Percentiles rank a stretch among this genome's conserved stretches.
phyloP scores from a whole-genome alignment of 2,113 vertebrate genomes.

The Oryzias woworae region DNA sequence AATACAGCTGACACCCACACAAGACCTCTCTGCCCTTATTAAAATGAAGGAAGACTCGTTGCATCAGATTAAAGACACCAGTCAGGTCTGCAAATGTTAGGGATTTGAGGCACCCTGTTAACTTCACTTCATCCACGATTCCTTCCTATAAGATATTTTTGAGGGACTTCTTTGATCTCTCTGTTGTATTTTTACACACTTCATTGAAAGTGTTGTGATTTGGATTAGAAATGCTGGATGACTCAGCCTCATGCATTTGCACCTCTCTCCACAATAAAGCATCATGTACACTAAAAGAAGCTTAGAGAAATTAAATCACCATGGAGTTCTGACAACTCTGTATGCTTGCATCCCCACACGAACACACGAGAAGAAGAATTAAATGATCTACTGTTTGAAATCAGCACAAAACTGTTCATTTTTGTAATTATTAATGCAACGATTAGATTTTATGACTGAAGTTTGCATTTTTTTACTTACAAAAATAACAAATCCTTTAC shows the following conservation, averaged over 20 bases:
- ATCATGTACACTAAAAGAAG: constrained; percentile 54
- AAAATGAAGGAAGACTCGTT: constrained; percentile 31
- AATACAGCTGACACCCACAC: constrained; percentile 34
- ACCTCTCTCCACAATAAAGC: constrained; percentile 54
- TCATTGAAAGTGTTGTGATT: constrained; percentile 32
- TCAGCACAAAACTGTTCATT: constrained; percentile 45
- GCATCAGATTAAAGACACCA: constrained; percentile 56
- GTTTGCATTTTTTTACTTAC: not conserved
- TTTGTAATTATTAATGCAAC: constrained; percentile 54
- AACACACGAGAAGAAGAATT: constrained; percentile 52
- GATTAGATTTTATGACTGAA: constrained; percentile 46
- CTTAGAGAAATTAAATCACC: constrained; percentile 66
- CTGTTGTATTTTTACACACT: constrained; percentile 41
- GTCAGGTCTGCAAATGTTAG: constrained; percentile 18
- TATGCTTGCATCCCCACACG: constrained; percentile 57
- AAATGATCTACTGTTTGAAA: constrained; percentile 53
- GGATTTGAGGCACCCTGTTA: constrained; percentile 38
- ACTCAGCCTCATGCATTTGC: constrained; percentile 26
- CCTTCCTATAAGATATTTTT: constrained; percentile 31
- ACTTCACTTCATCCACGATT: constrained; percentile 26
- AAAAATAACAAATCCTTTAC: too few species aligned
- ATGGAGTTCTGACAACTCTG: constrained; percentile 56
- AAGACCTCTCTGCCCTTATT: constrained; percentile 43
- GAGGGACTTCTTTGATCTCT: constrained; percentile 38
- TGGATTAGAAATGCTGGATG: constrained; percentile 24